These are phyloP conservation scores for Porites lutea DNA, from an alignment of 64 coral and sea anemone species.

Conservation along the genomic window DNA sequence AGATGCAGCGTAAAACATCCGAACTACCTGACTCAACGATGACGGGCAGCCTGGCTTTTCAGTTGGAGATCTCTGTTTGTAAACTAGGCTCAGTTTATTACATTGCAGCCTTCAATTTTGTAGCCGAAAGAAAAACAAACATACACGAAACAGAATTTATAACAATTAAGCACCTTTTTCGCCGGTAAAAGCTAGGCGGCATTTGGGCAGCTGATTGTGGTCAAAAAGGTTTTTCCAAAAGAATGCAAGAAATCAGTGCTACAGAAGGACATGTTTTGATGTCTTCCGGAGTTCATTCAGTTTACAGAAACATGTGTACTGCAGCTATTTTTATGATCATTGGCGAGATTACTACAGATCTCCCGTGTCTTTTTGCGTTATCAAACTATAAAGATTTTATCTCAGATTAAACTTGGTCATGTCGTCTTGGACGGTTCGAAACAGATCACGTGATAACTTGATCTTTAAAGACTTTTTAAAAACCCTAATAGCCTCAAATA, in stretches of 20 bases:
- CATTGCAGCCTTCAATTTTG: background rate
- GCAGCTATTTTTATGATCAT: conserved; percentile 1
- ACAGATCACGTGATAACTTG: too few relatives aligned
- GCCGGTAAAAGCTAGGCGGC: background rate
- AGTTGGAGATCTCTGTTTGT: background rate
- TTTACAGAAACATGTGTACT: conserved; percentile 31
- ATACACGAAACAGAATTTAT: conserved; percentile 7
- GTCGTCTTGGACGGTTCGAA: background rate
- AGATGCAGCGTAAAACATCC: background rate
- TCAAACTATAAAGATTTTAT: conserved; percentile 53
- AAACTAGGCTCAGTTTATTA: background rate
- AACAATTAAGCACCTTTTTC: background rate
- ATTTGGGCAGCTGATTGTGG: too few relatives aligned
- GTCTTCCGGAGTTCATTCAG: conserved; percentile 8
- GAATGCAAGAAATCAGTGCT: background rate
- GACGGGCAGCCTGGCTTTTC: background rate
- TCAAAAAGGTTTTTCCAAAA: background rate
- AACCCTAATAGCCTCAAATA: too few relatives aligned
- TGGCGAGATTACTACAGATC: conserved; percentile 2
- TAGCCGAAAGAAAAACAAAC: conserved; percentile 16
- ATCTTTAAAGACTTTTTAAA: too few relatives aligned
- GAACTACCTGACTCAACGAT: too few relatives aligned
- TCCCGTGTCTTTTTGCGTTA: conserved; percentile 33
- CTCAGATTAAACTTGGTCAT: background rate
- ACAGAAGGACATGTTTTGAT: background rate